These are phyloP conservation scores for Acrocephalus scirpaceus DNA, from an alignment of 2,797 vertebrate genomes.

Conservation along the genomic window DNA sequence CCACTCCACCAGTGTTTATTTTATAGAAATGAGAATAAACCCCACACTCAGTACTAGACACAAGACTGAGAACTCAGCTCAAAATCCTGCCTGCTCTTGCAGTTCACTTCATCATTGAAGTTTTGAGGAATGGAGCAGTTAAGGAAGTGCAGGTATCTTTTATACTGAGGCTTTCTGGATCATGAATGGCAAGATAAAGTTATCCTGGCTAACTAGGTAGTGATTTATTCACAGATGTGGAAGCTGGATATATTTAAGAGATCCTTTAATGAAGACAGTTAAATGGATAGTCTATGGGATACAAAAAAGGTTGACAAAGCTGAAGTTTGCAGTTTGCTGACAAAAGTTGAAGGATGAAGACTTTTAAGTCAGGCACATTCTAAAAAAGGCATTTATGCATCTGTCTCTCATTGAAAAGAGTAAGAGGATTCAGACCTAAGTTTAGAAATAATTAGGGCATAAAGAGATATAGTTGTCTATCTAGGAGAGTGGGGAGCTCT, in stretches of 20 bases:
- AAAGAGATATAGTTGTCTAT: constrained; percentile 15
- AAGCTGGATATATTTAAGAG: background rate
- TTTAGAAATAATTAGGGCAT: constrained; percentile 52
- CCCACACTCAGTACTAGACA: background rate
- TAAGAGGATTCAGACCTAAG: constrained; percentile 39
- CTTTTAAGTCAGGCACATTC: constrained; percentile 16
- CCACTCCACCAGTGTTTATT: background rate
- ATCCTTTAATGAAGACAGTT: background rate
- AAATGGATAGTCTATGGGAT: background rate
- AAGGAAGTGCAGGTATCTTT: background rate
- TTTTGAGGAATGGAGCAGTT: background rate
- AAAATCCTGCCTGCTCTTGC: background rate
- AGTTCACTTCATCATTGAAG: background rate
- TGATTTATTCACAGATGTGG: background rate
- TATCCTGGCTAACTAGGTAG: background rate
- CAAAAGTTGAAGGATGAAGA: background rate
- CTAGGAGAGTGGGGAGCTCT: constrained; percentile 9
- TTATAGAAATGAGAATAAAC: background rate
- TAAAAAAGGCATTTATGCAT: constrained; percentile 19
- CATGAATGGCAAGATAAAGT: background rate
- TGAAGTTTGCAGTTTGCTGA: background rate
- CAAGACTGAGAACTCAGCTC: background rate
- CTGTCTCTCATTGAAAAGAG: background rate
- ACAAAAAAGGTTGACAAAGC: background rate
- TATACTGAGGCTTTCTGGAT: background rate